These are phyloP conservation scores for Myotis vivesi DNA, from an alignment of 2,797 vertebrate genomes.

Conservation along the genomic window DNA sequence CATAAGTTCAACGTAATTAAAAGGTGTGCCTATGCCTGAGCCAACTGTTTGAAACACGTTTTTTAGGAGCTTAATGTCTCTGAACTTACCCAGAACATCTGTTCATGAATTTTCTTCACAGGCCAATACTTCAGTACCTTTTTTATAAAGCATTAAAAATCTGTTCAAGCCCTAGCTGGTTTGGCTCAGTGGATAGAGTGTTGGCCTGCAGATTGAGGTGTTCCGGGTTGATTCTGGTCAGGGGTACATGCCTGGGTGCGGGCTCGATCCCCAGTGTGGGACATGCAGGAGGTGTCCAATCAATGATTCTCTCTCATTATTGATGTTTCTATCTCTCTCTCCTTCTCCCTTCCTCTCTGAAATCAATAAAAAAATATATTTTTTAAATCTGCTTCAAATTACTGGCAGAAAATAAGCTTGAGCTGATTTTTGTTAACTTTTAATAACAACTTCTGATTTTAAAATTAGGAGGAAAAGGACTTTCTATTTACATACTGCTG, in stretches of 20 bases:
- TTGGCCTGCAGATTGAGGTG: too few species aligned
- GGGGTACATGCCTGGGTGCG: too few species aligned
- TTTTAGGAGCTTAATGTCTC: conserved; percentile 55
- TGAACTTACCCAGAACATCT: conserved; percentile 20
- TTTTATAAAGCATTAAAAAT: conserved; percentile 43
- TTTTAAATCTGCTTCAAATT: too few species aligned
- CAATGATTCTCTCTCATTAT: too few species aligned
- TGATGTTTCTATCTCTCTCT: too few species aligned
- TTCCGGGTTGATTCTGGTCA: too few species aligned
- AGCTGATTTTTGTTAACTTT: background rate
- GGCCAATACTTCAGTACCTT: background rate
- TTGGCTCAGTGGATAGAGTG: background rate
- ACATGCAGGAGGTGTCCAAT: too few species aligned
- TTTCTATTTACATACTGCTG: background rate
- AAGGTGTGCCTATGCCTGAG: conserved; percentile 36
- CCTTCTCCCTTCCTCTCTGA: too few species aligned
- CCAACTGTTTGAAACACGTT: conserved; percentile 12
- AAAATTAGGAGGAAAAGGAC: background rate
- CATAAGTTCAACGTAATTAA: conserved; percentile 8
- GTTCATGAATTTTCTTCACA: background rate
- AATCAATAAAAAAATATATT: too few species aligned
- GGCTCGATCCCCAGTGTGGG: too few species aligned
- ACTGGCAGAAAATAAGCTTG: too few species aligned
- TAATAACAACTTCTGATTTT: conserved; percentile 13
- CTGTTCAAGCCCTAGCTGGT: background rate